These are phyloP conservation scores for Tachycineta bicolor DNA, from an alignment of 2,113 vertebrate genomes.

Conservation along the genomic window DNA sequence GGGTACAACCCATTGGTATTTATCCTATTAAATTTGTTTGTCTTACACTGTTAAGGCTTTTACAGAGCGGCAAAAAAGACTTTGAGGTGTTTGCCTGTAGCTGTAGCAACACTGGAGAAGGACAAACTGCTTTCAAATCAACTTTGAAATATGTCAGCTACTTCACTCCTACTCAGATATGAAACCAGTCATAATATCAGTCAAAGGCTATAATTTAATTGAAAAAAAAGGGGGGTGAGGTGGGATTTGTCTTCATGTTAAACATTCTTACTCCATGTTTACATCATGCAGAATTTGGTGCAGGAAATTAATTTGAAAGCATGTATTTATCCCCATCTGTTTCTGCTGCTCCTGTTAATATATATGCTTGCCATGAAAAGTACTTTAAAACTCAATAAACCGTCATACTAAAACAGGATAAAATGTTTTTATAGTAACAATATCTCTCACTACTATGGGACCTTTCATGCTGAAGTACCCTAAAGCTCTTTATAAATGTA, in stretches of 20 bases:
- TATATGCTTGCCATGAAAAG: conserved; percentile 31
- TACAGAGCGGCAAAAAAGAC: background rate
- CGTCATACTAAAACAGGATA: conserved; percentile 46
- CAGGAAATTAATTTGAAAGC: conserved; percentile 4
- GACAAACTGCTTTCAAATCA: background rate
- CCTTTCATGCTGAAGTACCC: conserved; percentile 54
- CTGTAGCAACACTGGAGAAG: background rate
- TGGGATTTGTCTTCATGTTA: background rate
- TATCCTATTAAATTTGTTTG: background rate
- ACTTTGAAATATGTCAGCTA: background rate
- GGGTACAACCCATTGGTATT: background rate
- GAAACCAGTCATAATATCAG: background rate
- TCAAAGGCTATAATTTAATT: background rate
- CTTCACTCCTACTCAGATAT: background rate
- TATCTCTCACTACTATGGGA: conserved; percentile 48
- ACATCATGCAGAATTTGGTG: background rate
- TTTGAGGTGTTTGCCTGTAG: background rate
- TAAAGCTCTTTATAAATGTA: conserved; percentile 58
- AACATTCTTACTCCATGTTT: background rate
- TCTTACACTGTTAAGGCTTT: background rate
- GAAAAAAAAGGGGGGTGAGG: background rate
- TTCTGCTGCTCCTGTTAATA: conserved; percentile 5
- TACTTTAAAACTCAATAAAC: conserved; percentile 58
- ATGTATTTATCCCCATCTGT: background rate
- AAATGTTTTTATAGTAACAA: conserved; percentile 66